These are phyloP conservation scores for Palythoa grandis DNA, from an alignment of 92 coral and sea anemone genomes.

Conservation along the genomic window DNA sequence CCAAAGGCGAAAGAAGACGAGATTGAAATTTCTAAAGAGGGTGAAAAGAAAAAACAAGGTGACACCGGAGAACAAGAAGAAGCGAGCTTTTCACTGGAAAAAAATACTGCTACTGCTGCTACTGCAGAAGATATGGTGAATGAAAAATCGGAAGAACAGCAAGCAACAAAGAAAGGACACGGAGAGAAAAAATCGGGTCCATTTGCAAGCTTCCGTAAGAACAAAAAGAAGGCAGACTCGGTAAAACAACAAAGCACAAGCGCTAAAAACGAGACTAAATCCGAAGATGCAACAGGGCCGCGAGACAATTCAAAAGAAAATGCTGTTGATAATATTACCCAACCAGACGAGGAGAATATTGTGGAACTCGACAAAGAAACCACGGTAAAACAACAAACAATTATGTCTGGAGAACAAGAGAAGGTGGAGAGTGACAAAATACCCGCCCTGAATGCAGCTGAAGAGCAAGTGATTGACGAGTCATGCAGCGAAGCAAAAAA, in stretches of 20 bases:
- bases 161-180: neutral
- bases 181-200: conserved; percentile 25
- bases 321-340: neutral
- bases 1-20: neutral
- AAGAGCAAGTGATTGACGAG: neutral
- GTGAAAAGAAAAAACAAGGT: neutral
- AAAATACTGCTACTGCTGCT: neutral
- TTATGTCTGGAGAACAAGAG: neutral
- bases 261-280: neutral
- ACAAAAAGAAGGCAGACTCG: conserved; percentile 30
- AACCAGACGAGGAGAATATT: conserved; percentile 2
- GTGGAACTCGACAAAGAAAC: conserved; percentile 1
- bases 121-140: conserved; percentile 23
- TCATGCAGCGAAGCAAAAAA: neutral
- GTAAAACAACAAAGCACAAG: conserved; percentile 8
- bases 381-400: conserved; percentile 29
- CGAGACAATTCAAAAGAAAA: conserved; percentile 4
- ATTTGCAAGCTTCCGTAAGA: conserved; percentile 38
- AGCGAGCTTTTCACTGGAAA: neutral
- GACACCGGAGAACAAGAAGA: neutral
- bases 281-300: neutral
- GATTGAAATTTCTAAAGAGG: neutral
- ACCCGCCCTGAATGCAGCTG: conserved; percentile 3
- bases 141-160: conserved; percentile 10
- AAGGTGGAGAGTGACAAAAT: neutral